Evolutionary conservation across 2,113 vertebrate genomes (phyloP).

Genomic region (Malurus cyaneus): DNA sequence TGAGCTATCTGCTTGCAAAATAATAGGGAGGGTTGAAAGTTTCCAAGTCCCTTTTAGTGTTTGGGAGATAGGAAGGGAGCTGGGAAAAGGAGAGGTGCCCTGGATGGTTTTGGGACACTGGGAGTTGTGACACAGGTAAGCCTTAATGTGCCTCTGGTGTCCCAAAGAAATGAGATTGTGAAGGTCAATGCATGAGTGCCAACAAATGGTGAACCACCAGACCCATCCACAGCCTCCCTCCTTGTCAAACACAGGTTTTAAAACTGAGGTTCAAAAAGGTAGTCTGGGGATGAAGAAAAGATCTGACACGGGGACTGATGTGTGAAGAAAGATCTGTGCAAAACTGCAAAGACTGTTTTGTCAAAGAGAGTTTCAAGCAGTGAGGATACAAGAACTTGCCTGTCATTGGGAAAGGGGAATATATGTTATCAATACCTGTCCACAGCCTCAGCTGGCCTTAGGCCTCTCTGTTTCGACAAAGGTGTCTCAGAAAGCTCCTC

Average conservation of each 20-base stretch:
- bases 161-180: background rate
- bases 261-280: background rate
- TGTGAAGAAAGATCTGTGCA: background rate
- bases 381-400: background rate
- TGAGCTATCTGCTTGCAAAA: background rate
- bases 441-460: background rate
- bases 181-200: background rate
- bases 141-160: background rate
- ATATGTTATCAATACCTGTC: background rate
- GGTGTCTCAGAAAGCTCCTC: background rate
- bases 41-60: background rate
- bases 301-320: background rate
- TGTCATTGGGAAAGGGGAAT: background rate
- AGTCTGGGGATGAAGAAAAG: background rate
- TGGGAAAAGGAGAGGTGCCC: background rate
- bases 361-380: background rate
- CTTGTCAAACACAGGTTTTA: background rate
- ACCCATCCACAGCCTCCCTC: background rate
- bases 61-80: background rate
- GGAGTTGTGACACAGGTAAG: accelerated
- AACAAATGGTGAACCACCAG: background rate
- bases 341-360: background rate
- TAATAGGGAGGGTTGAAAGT: background rate
- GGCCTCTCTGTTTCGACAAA: background rate
- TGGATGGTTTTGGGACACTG: background rate